phyloP scores from a whole-genome alignment of 2,797 vertebrate species.

The Onychomys leucogaster region DNA sequence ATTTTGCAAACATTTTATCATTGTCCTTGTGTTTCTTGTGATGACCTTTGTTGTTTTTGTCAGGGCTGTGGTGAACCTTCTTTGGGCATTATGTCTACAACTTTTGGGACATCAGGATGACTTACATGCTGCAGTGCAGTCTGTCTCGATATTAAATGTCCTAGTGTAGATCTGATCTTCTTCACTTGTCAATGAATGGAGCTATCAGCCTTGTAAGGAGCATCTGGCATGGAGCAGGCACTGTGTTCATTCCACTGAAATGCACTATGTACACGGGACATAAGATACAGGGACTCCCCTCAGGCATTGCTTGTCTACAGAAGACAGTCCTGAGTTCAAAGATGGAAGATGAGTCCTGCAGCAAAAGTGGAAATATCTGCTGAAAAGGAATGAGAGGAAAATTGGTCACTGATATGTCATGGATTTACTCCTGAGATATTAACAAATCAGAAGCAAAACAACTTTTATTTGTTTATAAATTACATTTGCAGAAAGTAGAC shows the following conservation, averaged over 20 bases:
- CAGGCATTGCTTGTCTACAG: neutral
- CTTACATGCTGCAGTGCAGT: neutral
- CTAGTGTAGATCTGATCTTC: neutral
- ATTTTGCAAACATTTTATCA: neutral
- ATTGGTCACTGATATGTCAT: neutral
- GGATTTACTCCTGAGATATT: neutral
- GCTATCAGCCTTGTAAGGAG: constrained; percentile 39
- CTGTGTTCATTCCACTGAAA: neutral
- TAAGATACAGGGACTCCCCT: neutral
- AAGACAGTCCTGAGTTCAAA: neutral
- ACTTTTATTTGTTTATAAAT: constrained; percentile 65
- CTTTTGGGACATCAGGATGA: neutral
- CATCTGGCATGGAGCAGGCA: neutral
- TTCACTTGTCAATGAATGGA: neutral
- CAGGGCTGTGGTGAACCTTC: neutral
- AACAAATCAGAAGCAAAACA: neutral
- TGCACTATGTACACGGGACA: neutral
- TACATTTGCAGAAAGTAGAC: constrained; percentile 38
- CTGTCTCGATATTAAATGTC: neutral
- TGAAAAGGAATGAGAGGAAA: neutral
- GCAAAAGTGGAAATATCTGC: neutral
- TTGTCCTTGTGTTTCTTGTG: neutral
- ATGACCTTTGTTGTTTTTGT: neutral
- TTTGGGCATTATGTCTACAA: neutral
- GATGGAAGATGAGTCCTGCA: neutral